Conservation (phyloP, 1,140 invertebrate genomes). For the Matsumurasca onukii region DNA sequence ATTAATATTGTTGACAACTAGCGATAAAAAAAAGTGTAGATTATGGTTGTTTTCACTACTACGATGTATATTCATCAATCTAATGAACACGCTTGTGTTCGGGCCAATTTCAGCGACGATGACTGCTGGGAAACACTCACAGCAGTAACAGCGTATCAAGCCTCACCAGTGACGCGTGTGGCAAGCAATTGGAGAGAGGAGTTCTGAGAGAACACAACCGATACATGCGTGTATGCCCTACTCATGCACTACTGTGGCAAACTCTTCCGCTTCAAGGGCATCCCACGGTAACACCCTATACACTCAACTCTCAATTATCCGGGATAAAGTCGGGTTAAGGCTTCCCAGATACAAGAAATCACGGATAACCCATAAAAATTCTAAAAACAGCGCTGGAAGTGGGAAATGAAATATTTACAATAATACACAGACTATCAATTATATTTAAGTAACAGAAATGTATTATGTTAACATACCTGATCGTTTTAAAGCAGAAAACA, state of each 20-base stretch:
- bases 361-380: no score
- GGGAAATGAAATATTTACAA: no score
- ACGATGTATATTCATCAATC: no score
- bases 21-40: no score
- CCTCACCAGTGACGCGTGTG: conserved; percentile 73
- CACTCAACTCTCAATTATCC: no score
- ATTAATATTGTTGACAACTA: no score
- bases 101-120: conserved; percentile 53
- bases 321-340: no score
- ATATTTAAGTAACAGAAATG: not conserved
- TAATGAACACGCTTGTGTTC: no score
- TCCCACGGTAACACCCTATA: conserved; percentile 34
- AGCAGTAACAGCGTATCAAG: conserved; percentile 66
- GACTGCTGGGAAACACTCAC: conserved; percentile 58
- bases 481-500: no score
- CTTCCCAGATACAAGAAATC: no score
- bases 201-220: conserved; percentile 59
- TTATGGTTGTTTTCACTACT: no score
- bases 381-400: no score
- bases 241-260: conserved; percentile 69
- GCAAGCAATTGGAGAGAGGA: conserved; percentile 66
- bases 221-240: conserved; percentile 86
- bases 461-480: not conserved
- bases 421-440: not conserved
- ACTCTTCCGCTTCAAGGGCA: conserved; percentile 61